Percentiles rank a stretch among this genome's conserved stretches.
These are phyloP conservation scores for Spatulosminthurus flaviceps DNA, from an alignment of 2,888 invertebrate species.

Conservation along the genomic window DNA sequence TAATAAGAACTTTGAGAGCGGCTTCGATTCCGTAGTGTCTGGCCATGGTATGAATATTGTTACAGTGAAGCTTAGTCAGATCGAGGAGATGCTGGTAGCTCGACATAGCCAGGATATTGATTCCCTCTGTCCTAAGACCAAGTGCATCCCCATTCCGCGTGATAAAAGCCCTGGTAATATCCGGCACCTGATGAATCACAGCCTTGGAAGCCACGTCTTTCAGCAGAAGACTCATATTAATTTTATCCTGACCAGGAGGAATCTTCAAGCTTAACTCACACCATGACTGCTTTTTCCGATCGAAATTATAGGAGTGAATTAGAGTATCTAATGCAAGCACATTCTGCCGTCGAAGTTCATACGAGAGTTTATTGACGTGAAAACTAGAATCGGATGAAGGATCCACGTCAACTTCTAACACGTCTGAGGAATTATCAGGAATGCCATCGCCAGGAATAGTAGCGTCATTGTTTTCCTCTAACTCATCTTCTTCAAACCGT, in stretches of 20 bases:
- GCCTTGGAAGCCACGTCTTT: constrained; percentile 76
- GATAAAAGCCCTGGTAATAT: constrained; percentile 86
- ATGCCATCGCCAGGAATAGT: constrained; percentile 65
- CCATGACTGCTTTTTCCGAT: constrained; percentile 81
- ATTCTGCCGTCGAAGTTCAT: constrained; percentile 58
- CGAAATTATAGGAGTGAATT: constrained; percentile 77
- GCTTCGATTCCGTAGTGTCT: constrained; percentile 96
- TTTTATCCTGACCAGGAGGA: constrained; percentile 72
- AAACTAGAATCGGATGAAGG: constrained; percentile 33
- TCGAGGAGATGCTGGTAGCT: constrained; percentile 81
- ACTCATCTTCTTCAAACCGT: constrained; percentile 59
- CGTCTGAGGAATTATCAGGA: neutral
- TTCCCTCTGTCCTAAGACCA: constrained; percentile 91
- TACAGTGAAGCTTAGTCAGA: constrained; percentile 85
- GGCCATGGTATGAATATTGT: constrained; percentile 92
- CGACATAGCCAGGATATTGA: constrained; percentile 89
- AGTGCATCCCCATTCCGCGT: constrained; percentile 69
- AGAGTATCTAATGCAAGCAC: constrained; percentile 68
- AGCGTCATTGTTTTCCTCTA: constrained; percentile 66
- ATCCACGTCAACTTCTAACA: constrained; percentile 26
- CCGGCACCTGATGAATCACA: constrained; percentile 80
- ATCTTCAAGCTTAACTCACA: constrained; percentile 80
- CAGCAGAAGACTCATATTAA: constrained; percentile 81
- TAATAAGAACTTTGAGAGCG: constrained; percentile 76
- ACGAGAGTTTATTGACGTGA: constrained; percentile 2